These are phyloP conservation scores for Microctenopoma stevenorrisi DNA, from an alignment of 2,797 vertebrate species.

Conservation along the genomic window DNA sequence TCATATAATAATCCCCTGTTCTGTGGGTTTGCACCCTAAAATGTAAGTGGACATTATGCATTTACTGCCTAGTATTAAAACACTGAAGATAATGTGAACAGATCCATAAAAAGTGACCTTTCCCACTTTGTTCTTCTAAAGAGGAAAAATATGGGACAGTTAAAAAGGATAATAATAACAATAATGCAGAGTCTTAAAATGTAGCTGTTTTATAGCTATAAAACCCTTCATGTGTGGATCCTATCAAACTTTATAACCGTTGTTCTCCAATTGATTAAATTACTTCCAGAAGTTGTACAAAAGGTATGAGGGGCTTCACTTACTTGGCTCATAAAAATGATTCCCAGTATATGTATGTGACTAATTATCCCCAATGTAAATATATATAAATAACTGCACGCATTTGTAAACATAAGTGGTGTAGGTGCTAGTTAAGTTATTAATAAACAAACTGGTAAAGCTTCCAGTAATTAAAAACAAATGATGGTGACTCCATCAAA, in stretches of 20 bases:
- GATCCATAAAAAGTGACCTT: constrained; percentile 7
- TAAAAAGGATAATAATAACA: constrained; percentile 38
- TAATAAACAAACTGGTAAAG: neutral
- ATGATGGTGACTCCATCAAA: neutral
- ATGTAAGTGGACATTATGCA: neutral
- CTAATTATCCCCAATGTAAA: constrained; percentile 2
- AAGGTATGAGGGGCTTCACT: constrained; percentile 27
- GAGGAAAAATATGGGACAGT: constrained; percentile 7
- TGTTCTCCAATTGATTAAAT: constrained; percentile 60
- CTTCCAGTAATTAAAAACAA: neutral
- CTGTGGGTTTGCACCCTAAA: neutral
- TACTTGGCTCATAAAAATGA: constrained; percentile 24
- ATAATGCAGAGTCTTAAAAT: constrained; percentile 44
- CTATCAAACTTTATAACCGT: constrained; percentile 57
- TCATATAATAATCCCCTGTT: neutral
- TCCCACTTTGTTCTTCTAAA: constrained; percentile 1
- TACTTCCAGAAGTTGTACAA: constrained; percentile 60
- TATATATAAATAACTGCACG: constrained; percentile 1
- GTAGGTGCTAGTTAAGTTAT: neutral
- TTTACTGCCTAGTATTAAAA: constrained; percentile 6
- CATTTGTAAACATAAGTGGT: constrained; percentile 13
- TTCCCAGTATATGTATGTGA: constrained; percentile 15
- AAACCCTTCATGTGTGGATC: constrained; percentile 57
- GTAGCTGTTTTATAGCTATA: constrained; percentile 48
- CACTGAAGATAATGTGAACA: neutral